A percentile compares a stretch with the other conserved stretches of the same genome.
These are phyloP conservation scores for Pygoscelis adeliae DNA, from an alignment of 2,113 vertebrate genomes.

Conservation along the genomic window DNA sequence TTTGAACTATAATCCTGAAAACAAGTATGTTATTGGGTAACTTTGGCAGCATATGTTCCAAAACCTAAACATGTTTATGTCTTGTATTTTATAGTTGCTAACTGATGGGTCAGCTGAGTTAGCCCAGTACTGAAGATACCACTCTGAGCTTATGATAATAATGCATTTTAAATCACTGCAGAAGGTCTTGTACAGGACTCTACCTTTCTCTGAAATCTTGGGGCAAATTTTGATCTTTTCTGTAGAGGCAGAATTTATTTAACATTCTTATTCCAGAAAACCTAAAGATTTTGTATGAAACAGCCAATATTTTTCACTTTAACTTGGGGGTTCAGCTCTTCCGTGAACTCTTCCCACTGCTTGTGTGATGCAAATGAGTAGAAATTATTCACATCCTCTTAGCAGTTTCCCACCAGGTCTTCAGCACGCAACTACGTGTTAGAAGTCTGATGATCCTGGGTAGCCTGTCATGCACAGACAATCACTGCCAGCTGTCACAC, in stretches of 20 bases:
- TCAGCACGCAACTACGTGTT: not conserved
- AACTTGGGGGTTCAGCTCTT: not conserved
- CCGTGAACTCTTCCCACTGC: not conserved
- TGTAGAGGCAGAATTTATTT: not conserved
- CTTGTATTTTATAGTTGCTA: slow-evolving; percentile 6
- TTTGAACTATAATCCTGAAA: slow-evolving; percentile 62
- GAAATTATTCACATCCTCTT: not conserved
- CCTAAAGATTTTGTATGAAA: not conserved
- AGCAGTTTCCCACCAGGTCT: not conserved
- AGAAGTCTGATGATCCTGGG: not conserved
- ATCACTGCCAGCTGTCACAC: not conserved
- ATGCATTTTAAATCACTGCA: not conserved
- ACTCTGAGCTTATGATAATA: not conserved
- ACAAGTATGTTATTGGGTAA: slow-evolving; percentile 52
- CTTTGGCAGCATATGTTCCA: not conserved
- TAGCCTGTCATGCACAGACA: not conserved
- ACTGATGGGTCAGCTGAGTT: not conserved
- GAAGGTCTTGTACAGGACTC: not conserved
- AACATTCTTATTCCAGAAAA: not conserved
- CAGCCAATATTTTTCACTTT: not conserved
- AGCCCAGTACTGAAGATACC: not conserved
- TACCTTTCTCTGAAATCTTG: not conserved
- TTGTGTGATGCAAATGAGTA: not conserved
- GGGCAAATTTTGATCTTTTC: not conserved
- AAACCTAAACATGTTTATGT: slow-evolving; percentile 43